phyloP scores from a whole-genome alignment of 2,888 invertebrate species.

The Sepioteuthis lessoniana region DNA sequence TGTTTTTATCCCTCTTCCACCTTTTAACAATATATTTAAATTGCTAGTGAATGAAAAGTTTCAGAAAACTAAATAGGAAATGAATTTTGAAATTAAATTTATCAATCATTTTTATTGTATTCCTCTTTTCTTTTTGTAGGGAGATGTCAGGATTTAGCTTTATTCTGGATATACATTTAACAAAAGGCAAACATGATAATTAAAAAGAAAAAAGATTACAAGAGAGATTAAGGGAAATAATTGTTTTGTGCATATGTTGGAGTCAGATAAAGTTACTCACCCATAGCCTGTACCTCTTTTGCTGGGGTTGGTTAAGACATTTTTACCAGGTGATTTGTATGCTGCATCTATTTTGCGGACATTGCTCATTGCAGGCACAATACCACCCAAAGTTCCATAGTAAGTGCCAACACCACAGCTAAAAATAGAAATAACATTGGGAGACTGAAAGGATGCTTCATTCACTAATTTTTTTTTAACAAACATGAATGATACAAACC shows the following conservation, averaged over 20 bases:
- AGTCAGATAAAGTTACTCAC: constrained; percentile 62
- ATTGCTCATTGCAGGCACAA: constrained; percentile 71
- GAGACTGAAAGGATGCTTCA: no score
- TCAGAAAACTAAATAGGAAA: background rate
- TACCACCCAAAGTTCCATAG: constrained; percentile 74
- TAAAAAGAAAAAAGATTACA: no score
- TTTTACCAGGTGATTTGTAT: constrained; percentile 68
- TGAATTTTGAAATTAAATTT: background rate
- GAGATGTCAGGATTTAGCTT: no score
- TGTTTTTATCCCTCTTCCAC: no score
- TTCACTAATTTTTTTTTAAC: no score
- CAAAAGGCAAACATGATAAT: no score
- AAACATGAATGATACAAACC: no score
- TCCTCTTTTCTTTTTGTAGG: no score
- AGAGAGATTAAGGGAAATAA: no score
- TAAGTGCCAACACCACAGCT: constrained; percentile 72
- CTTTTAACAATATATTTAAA: no score
- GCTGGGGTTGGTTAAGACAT: constrained; percentile 73
- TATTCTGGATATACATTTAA: no score
- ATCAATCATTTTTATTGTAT: background rate
- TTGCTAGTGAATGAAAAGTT: background rate
- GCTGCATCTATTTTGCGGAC: constrained; percentile 59
- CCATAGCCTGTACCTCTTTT: constrained; percentile 76
- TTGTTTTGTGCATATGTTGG: no score
- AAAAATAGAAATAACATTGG: background rate